Evolutionary conservation across 2,888 invertebrate species (phyloP), one percentile per base, ranked within the genome.

Genomic region (Leptarthrus brevirostris): DNA sequence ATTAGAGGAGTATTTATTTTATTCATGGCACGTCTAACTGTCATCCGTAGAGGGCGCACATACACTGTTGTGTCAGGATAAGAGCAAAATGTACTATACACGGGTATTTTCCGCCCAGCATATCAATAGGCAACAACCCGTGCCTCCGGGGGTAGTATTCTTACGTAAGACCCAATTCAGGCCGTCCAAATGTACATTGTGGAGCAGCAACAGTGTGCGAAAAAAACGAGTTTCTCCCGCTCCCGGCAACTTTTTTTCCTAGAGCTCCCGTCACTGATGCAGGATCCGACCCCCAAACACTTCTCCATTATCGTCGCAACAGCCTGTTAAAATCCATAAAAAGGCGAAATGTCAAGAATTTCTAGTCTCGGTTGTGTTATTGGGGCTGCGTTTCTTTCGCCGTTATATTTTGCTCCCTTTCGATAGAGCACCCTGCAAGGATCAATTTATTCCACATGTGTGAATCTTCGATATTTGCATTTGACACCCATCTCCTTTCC

Each of bases 1-100:
- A 75, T 75, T 75, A 75, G 73, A 75, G 73, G 73, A 73, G 75
- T 75, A 73, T 69, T 75, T 75, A 75, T 75, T 75, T 75, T 75
- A 75, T 75, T 75, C 75, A 75, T 75, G 61, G 75, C 75, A 75
- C 75, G 75, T 75, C 75, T 70, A 73, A 53, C 58, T 75, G 75
- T 75, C 75, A 75, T 70, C 44, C 26, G 44, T 64, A 44, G 14
- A 64, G 20, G 24, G 24, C 6, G 24, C 16, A 49, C 5, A 3
- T 49, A 49, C 6, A 3, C 16, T 6, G 6, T 18, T 49, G 20
- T 20, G 18, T 54, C 10, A 61, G 58, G 58, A 36, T 34, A 18
- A 64, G 47, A 49, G 58, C 3, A 34, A 58, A 58, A 36, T 58
- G 34, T 58, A 12, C 36, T 58, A 8, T 20, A 58, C 18, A 30